Evolutionary conservation across 2,888 invertebrate species (phyloP).

Genomic region (Doris montereyensis): DNA sequence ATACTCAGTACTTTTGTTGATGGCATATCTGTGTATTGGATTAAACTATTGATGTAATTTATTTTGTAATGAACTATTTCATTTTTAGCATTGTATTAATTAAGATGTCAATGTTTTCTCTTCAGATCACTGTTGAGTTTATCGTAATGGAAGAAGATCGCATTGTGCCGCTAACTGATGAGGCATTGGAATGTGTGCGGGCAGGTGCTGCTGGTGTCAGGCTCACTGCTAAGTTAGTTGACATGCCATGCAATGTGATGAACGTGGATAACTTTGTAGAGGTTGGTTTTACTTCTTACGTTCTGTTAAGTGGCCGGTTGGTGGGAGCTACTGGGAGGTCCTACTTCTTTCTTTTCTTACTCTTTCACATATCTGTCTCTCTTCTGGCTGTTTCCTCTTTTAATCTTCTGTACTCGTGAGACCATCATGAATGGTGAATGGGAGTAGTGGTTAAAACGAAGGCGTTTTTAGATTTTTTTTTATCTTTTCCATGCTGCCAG

Average conservation of each 20-base stretch:
- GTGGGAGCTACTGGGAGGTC: too few relatives aligned
- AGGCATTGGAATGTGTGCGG: slow-evolving; percentile 69
- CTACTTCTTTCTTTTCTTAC: too few relatives aligned
- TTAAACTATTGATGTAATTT: background rate
- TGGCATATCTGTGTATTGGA: background rate
- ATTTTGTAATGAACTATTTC: background rate
- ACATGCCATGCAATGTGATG: slow-evolving; percentile 89
- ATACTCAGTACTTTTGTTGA: too few relatives aligned
- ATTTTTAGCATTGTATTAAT: background rate
- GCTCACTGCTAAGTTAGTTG: slow-evolving; percentile 86
- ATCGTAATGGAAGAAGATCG: slow-evolving; percentile 77
- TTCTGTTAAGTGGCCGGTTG: too few relatives aligned
- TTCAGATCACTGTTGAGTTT: slow-evolving; percentile 70
- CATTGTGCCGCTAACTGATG: slow-evolving; percentile 58
- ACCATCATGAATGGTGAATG: too few relatives aligned
- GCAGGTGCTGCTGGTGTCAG: slow-evolving; percentile 75
- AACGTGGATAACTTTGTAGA: slow-evolving; percentile 77
- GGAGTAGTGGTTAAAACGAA: too few relatives aligned
- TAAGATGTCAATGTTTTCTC: slow-evolving; percentile 18
- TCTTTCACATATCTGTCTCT: too few relatives aligned
- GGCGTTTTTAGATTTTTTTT: too few relatives aligned
- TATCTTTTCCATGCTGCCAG: too few relatives aligned
- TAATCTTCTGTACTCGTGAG: too few relatives aligned
- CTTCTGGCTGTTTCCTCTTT: too few relatives aligned
- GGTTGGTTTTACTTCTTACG: too few relatives aligned